phyloP scores from a whole-genome alignment of 2,888 invertebrate species.

The Drosophila anomelani region DNA sequence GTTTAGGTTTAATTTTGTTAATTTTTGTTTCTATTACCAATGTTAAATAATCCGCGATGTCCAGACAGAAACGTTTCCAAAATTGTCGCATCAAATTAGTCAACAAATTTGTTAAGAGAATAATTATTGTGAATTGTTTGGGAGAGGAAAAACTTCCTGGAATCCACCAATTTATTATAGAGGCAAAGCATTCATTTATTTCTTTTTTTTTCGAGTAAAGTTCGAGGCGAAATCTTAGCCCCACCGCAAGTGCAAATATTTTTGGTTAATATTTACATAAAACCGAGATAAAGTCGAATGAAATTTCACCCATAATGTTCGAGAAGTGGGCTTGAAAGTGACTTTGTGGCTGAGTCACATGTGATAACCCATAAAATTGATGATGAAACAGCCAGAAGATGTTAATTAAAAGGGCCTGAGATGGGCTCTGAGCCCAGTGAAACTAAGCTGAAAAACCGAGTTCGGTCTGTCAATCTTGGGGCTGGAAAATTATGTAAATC shows the following conservation, averaged over 20 bases:
- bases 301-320: slow-evolving; percentile 44
- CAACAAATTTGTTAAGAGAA: slow-evolving; percentile 26
- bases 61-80: slow-evolving; percentile 30
- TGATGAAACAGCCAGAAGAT: slow-evolving; percentile 45
- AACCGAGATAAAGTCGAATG: slow-evolving; percentile 33
- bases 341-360: slow-evolving; percentile 32
- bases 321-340: slow-evolving; percentile 36
- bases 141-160: neutral
- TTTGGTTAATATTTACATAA: slow-evolving; percentile 43
- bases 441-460: slow-evolving; percentile 63
- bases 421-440: slow-evolving; percentile 45
- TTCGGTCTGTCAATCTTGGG: slow-evolving; percentile 27
- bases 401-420: slow-evolving; percentile 30
- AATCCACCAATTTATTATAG: slow-evolving; percentile 7
- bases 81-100: slow-evolving; percentile 15
- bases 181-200: slow-evolving; percentile 24
- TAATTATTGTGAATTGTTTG: slow-evolving; percentile 12
- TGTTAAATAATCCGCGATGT: slow-evolving; percentile 16
- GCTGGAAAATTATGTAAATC: slow-evolving; percentile 42
- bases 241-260: slow-evolving; percentile 55
- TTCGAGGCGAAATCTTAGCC: slow-evolving; percentile 53
- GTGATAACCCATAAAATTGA: slow-evolving; percentile 20
- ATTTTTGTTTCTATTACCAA: slow-evolving; percentile 6
- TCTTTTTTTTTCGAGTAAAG: slow-evolving; percentile 1
- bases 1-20: slow-evolving; percentile 27